Conservation (phyloP, 30 jellyfish, hydroid and myxozoan genomes). For the Turritopsis dohrnii region DNA sequence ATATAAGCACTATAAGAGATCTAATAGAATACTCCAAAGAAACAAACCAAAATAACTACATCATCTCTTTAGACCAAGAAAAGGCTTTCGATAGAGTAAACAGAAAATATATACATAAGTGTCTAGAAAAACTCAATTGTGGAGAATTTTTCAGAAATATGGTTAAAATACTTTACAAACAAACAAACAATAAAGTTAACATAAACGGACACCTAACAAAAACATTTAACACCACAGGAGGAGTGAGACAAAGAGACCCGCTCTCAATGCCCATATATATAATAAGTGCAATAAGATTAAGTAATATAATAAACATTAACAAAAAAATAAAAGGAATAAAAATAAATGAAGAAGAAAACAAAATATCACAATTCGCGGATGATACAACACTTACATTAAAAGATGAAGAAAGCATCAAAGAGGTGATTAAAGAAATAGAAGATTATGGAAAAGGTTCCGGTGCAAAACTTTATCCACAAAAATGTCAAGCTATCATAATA, state of each 20-base stretch:
- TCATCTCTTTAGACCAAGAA: neutral
- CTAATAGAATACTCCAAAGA: neutral
- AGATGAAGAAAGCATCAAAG: too few relatives aligned
- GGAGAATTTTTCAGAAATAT: neutral
- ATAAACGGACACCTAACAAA: neutral
- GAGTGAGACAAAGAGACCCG: conserved; percentile 1
- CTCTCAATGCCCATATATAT: neutral
- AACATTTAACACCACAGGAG: neutral
- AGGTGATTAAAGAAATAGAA: too few relatives aligned
- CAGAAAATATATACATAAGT: neutral
- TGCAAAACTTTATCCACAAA: too few relatives aligned
- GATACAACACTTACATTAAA: too few relatives aligned
- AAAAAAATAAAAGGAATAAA: too few relatives aligned
- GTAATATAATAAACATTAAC: too few relatives aligned
- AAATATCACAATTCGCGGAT: too few relatives aligned
- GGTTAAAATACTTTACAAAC: neutral
- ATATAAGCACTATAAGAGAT: neutral
- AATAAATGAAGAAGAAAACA: too few relatives aligned
- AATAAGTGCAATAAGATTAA: too few relatives aligned
- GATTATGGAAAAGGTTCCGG: too few relatives aligned
- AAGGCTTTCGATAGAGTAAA: neutral
- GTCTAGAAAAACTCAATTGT: neutral
- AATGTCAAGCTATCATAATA: too few relatives aligned
- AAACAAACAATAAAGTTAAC: neutral
- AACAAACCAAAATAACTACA: neutral